Conservation (phyloP, 2,888 invertebrate genomes). For the Leptinotarsa haldemani region DNA sequence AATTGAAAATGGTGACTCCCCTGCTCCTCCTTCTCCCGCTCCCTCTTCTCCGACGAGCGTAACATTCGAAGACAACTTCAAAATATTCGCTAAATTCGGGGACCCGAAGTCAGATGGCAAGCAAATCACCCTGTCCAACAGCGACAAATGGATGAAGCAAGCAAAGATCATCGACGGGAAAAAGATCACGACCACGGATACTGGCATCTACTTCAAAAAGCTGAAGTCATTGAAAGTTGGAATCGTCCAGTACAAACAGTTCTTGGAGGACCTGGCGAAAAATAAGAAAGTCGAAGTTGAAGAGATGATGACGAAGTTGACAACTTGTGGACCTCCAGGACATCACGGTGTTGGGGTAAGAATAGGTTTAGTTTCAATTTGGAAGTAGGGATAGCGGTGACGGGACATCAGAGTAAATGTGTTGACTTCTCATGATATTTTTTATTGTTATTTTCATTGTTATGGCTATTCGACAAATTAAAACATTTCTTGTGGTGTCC, state of each 20-base stretch:
- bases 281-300: conserved; percentile 83
- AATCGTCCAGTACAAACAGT: conserved; percentile 84
- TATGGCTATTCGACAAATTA: too few relatives aligned
- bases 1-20: conserved; percentile 67
- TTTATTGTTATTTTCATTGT: too few relatives aligned
- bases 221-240: conserved; percentile 84
- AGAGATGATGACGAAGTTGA: conserved; percentile 84
- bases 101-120: conserved; percentile 90
- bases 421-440: too few relatives aligned
- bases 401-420: too few relatives aligned
- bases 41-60: conserved; percentile 44
- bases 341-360: conserved; percentile 66
- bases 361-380: conserved; percentile 12
- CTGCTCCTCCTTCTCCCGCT: conserved; percentile 48
- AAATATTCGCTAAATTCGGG: conserved; percentile 89
- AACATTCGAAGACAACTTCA: conserved; percentile 78
- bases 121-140: conserved; percentile 86
- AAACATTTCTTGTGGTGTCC: too few relatives aligned
- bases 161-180: conserved; percentile 84
- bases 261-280: conserved; percentile 86
- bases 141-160: conserved; percentile 97
- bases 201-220: conserved; percentile 91
- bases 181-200: conserved; percentile 91
- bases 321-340: conserved; percentile 84
- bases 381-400: background rate